Evolutionary conservation across 1,140 invertebrate genomes (phyloP).

Genomic region (Ridgeia piscesae): DNA sequence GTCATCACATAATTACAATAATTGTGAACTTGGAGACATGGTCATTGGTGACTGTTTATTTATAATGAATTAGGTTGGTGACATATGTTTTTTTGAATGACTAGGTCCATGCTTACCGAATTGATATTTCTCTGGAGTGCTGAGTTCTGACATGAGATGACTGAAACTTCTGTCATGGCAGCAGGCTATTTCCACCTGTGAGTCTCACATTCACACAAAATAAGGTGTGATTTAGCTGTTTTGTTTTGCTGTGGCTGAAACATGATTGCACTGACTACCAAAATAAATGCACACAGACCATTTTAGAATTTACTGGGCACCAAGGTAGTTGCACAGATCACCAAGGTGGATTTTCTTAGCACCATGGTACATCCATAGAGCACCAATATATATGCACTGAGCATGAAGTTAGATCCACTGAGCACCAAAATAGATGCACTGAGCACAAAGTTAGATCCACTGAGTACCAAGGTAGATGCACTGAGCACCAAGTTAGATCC

Average conservation of each 20-base stretch:
- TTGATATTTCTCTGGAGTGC: not conserved
- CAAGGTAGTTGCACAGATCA: not conserved
- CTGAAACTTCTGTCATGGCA: not conserved
- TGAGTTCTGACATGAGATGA: not conserved
- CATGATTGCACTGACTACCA: not conserved
- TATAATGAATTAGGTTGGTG: no score
- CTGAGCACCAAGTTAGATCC: no score
- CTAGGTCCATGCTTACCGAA: not conserved
- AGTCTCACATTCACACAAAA: not conserved
- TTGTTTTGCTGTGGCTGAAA: not conserved
- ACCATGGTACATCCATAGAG: no score
- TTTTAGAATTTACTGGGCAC: not conserved
- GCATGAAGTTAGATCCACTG: not conserved
- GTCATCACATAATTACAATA: no score
- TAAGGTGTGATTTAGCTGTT: not conserved
- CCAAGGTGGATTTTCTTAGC: no score
- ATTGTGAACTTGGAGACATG: no score
- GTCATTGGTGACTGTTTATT: no score
- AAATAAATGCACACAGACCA: not conserved
- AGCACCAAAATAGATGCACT: not conserved
- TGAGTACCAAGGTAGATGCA: not conserved
- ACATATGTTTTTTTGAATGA: not conserved
- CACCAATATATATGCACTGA: no score
- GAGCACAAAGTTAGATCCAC: not conserved
- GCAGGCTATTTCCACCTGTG: no score